A percentile compares a stretch with the other conserved stretches of the same genome.
Evolutionary conservation across 2,797 vertebrate genomes (phyloP).

Genomic region (Peromyscus eremicus): DNA sequence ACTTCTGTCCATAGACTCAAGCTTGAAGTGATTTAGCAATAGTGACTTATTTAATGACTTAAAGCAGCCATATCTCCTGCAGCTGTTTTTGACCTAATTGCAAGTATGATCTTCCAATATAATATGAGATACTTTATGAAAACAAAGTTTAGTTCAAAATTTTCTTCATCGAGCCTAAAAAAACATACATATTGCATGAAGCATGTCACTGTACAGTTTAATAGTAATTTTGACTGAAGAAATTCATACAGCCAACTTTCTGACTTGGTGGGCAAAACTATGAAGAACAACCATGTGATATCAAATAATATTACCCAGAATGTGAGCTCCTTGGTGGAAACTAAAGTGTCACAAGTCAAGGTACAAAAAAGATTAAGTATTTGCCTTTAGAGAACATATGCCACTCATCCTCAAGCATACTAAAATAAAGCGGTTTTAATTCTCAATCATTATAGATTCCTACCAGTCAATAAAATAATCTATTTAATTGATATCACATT

Average conservation of each 20-base stretch:
- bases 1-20: background rate
- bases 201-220: background rate
- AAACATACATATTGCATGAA: background rate
- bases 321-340: conserved; percentile 14
- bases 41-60: background rate
- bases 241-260: conserved; percentile 60
- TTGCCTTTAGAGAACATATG: background rate
- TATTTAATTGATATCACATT: background rate
- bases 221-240: conserved; percentile 65
- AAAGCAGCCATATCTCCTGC: background rate
- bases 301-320: conserved; percentile 31
- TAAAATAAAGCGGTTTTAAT: background rate
- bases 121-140: background rate
- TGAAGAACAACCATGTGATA: background rate
- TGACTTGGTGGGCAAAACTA: conserved; percentile 44
- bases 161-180: background rate
- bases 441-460: background rate
- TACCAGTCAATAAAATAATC: background rate
- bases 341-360: background rate
- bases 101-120: background rate
- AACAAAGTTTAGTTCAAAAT: background rate
- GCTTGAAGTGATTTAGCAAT: background rate
- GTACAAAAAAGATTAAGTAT: background rate
- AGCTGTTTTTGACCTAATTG: background rate
- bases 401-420: background rate